These are phyloP conservation scores for Dinoponera quadriceps DNA, from an alignment of 1,140 invertebrate genomes.

Conservation along the genomic window DNA sequence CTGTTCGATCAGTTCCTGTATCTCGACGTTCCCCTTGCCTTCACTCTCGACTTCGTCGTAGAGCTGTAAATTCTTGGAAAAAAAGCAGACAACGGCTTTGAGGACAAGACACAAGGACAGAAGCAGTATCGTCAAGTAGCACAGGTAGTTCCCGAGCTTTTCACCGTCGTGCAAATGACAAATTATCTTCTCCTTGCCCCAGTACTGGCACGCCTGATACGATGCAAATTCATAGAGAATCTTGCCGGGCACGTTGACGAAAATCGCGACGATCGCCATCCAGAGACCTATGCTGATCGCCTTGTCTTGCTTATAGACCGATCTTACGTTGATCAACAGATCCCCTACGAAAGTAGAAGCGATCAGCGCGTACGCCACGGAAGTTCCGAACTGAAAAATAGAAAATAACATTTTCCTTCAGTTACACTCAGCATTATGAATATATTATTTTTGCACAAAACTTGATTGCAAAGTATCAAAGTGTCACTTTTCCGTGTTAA, in stretches of 20 bases:
- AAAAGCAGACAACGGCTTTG: conserved; percentile 74
- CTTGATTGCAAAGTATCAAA: neutral
- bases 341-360: conserved; percentile 86
- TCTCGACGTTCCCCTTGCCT: conserved; percentile 54
- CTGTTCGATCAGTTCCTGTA: conserved; percentile 61
- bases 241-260: conserved; percentile 87
- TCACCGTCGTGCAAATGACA: conserved; percentile 78
- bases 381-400: conserved; percentile 73
- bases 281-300: conserved; percentile 87
- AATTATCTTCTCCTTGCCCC: conserved; percentile 67
- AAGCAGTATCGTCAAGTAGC: conserved; percentile 75
- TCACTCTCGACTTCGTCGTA: conserved; percentile 68
- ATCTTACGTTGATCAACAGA: conserved; percentile 86
- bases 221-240: conserved; percentile 86
- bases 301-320: conserved; percentile 87
- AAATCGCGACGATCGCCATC: conserved; percentile 84
- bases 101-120: conserved; percentile 72
- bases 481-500: too few species aligned
- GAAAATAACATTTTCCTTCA: neutral
- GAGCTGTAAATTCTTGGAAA: conserved; percentile 74
- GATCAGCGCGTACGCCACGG: conserved; percentile 74
- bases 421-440: too few species aligned
- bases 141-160: conserved; percentile 78
- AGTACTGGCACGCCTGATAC: conserved; percentile 77
- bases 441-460: too few species aligned